Conservation (phyloP, 2,113 vertebrate species). For the Aphelocoma coerulescens region DNA sequence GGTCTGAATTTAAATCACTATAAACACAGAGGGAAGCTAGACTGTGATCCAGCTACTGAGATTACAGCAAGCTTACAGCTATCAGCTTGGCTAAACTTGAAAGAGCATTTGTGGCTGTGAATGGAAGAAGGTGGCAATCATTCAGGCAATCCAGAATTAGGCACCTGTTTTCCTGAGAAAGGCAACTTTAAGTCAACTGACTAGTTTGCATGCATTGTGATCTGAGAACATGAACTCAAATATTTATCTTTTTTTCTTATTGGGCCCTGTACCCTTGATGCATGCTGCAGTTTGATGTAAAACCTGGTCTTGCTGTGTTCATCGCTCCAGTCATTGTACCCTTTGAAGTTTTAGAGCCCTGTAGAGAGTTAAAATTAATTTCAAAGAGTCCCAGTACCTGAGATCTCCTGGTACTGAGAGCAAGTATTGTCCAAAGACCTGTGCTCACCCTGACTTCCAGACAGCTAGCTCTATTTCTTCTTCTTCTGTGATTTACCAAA, state of each 20-base stretch:
- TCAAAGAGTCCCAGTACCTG: background rate
- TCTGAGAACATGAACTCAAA: background rate
- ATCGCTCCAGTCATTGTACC: accelerated
- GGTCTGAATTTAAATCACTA: background rate
- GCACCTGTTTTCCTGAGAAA: background rate
- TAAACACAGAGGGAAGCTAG: background rate
- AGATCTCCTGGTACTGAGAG: background rate
- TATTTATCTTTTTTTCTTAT: background rate
- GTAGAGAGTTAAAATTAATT: background rate
- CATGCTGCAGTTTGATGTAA: background rate
- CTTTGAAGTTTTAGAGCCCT: background rate
- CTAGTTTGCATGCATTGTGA: background rate
- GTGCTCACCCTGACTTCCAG: background rate
- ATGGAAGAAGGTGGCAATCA: background rate
- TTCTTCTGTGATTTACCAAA: background rate
- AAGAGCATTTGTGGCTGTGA: background rate
- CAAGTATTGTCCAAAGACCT: background rate
- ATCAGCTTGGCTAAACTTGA: background rate
- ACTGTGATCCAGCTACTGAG: background rate
- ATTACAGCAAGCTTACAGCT: background rate
- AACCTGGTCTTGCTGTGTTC: background rate
- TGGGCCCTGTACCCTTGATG: accelerated
- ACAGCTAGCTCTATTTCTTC: background rate
- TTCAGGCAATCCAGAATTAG: background rate
- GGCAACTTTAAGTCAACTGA: background rate